Conservation (phyloP, 2,113 vertebrate species). For the Dendropsophus ebraccatus region DNA sequence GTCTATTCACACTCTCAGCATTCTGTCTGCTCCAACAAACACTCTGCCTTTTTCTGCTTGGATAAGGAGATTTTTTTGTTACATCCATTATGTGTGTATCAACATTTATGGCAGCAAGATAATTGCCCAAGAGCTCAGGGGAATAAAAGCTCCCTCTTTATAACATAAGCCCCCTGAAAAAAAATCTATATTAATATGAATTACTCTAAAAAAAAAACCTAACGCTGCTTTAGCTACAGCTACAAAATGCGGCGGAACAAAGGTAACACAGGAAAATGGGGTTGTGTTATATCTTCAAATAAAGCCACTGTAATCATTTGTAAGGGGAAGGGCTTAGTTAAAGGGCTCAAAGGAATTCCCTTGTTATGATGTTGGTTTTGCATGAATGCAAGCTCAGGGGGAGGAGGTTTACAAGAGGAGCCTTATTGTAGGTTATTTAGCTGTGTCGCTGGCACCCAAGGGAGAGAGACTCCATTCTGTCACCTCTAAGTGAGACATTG, state of each 20-base stretch:
- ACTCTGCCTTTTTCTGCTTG: constrained; percentile 77
- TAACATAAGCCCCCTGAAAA: constrained; percentile 64
- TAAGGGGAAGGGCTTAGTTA: constrained; percentile 28
- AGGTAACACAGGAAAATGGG: constrained; percentile 21
- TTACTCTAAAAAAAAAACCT: constrained; percentile 63
- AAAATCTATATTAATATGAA: constrained; percentile 79
- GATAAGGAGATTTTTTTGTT: constrained; percentile 80
- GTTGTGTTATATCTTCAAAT: constrained; percentile 11
- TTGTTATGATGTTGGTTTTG: constrained; percentile 43
- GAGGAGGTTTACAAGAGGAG: constrained; percentile 25
- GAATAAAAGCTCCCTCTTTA: constrained; percentile 77
- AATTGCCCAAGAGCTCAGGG: constrained; percentile 79
- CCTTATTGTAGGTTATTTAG: constrained; percentile 42
- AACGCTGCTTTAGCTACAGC: constrained; percentile 61
- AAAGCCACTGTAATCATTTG: constrained; percentile 23
- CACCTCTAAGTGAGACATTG: constrained; percentile 37
- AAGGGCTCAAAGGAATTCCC: constrained; percentile 46
- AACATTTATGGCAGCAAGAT: constrained; percentile 83
- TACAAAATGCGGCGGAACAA: constrained; percentile 33
- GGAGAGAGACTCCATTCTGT: background rate
- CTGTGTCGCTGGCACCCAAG: constrained; percentile 17
- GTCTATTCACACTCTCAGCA: constrained; percentile 79
- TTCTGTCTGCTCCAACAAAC: constrained; percentile 81
- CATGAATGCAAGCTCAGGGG: constrained; percentile 12
- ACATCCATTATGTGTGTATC: constrained; percentile 81